A percentile compares a stretch with the other conserved stretches of the same genome.
Evolutionary conservation across 2,113 vertebrate genomes (phyloP).

Genomic region (Oenanthe oenanthe): DNA sequence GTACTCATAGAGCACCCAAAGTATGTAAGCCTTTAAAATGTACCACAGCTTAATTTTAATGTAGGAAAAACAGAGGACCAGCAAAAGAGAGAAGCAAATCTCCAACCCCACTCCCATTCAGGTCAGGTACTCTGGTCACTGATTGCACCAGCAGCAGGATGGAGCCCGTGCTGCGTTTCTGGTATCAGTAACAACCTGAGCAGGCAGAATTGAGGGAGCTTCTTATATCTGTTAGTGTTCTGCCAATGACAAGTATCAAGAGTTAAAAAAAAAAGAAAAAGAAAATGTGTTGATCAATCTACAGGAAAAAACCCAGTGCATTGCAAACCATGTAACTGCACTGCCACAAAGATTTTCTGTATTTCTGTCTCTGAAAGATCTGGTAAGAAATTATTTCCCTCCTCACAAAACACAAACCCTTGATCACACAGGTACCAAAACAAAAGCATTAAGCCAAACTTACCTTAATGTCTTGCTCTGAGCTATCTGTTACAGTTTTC

Average conservation of each 20-base stretch:
- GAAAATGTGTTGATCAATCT: not conserved
- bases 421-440: not conserved
- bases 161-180: not conserved
- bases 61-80: not conserved
- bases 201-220: not conserved
- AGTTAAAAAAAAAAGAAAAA: not conserved
- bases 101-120: not conserved
- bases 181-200: not conserved
- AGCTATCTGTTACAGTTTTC: constrained; percentile 71
- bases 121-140: not conserved
- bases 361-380: constrained; percentile 6
- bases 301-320: not conserved
- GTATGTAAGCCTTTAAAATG: not conserved
- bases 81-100: not conserved
- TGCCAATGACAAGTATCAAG: not conserved
- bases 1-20: not conserved
- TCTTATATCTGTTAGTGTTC: not conserved
- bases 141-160: not conserved
- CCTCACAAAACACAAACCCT: constrained; percentile 19
- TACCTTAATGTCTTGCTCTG: constrained; percentile 80
- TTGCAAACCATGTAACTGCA: not conserved
- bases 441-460: constrained; percentile 62
- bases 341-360: not conserved
- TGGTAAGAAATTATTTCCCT: constrained; percentile 50
- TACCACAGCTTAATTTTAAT: not conserved